Percentiles rank a stretch among this genome's conserved stretches.
phyloP scores from a whole-genome alignment of 1,140 invertebrate species.

The Campoletis sonorensis region DNA sequence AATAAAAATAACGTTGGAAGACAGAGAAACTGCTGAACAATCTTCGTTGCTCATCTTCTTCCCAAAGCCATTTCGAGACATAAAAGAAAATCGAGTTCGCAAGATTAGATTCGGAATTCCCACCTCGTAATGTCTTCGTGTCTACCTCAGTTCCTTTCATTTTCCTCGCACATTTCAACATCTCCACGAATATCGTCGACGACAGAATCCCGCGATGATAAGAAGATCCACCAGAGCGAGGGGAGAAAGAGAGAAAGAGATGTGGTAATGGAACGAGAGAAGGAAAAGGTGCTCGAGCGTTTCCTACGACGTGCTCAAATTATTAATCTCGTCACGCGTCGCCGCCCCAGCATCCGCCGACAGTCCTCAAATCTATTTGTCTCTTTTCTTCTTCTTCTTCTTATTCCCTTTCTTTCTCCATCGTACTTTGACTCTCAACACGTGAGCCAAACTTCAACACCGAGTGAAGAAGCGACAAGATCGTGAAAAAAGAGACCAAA shows the following conservation, averaged over 20 bases:
- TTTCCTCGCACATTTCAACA: neutral
- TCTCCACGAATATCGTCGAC: neutral
- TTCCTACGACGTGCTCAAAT: slow-evolving; percentile 56
- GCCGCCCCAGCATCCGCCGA: slow-evolving; percentile 57
- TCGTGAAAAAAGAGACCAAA: neutral
- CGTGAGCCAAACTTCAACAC: neutral
- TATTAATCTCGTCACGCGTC: slow-evolving; percentile 66
- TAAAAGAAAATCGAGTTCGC: slow-evolving; percentile 44
- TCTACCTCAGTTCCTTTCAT: slow-evolving; percentile 21
- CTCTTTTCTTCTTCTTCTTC: neutral
- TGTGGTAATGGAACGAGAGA: slow-evolving; percentile 40
- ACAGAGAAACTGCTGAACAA: neutral
- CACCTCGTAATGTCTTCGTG: slow-evolving; percentile 34
- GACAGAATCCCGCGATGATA: neutral
- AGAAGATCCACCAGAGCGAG: slow-evolving; percentile 32
- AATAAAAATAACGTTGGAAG: neutral
- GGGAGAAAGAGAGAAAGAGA: slow-evolving; percentile 32
- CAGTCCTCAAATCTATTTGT: slow-evolving; percentile 23
- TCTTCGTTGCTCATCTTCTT: slow-evolving; percentile 20
- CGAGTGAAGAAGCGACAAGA: slow-evolving; percentile 6
- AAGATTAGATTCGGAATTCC: slow-evolving; percentile 44
- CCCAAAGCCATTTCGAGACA: slow-evolving; percentile 9
- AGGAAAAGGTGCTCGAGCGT: slow-evolving; percentile 42
- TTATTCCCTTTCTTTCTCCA: neutral
- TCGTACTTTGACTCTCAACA: neutral